Percentiles rank a stretch among this genome's conserved stretches.
Conservation (phyloP, 2,888 invertebrate species). For the Cyclophora albipunctata region DNA sequence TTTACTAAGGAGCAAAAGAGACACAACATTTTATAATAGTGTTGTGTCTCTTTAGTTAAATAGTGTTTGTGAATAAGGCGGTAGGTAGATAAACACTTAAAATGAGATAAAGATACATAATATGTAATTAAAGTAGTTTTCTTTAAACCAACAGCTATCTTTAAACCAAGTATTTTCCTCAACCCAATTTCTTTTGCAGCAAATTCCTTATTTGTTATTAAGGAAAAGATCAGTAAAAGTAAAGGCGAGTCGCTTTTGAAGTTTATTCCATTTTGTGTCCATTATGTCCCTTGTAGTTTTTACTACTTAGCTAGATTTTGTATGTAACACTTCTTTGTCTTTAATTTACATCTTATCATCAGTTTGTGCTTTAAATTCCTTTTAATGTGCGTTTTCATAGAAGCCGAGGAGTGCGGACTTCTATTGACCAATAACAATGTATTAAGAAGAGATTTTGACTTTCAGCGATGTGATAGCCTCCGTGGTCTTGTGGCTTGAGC, state of each 20-base stretch:
- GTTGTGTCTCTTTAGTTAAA: too few species aligned
- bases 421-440: too few species aligned
- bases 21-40: too few species aligned
- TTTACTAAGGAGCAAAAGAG: too few species aligned
- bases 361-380: not conserved
- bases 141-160: too few species aligned
- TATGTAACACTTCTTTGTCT: not conserved
- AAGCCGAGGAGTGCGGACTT: not conserved
- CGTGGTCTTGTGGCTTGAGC: too few species aligned
- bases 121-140: too few species aligned
- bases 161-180: too few species aligned
- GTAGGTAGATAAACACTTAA: too few species aligned
- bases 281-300: not conserved
- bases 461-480: not conserved
- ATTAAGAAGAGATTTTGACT: not conserved
- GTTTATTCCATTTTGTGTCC: slow-evolving; percentile 4
- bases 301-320: not conserved
- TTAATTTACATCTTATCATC: not conserved
- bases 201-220: slow-evolving; percentile 49
- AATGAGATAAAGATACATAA: too few species aligned
- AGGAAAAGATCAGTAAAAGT: slow-evolving; percentile 49
- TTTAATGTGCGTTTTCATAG: not conserved
- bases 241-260: slow-evolving; percentile 52
- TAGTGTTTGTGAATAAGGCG: too few species aligned
- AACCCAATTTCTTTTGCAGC: slow-evolving; percentile 44